Percentiles rank a stretch among this genome's conserved stretches.
Conservation (phyloP, 2,113 vertebrate species). For the Myiopsitta monachus region DNA sequence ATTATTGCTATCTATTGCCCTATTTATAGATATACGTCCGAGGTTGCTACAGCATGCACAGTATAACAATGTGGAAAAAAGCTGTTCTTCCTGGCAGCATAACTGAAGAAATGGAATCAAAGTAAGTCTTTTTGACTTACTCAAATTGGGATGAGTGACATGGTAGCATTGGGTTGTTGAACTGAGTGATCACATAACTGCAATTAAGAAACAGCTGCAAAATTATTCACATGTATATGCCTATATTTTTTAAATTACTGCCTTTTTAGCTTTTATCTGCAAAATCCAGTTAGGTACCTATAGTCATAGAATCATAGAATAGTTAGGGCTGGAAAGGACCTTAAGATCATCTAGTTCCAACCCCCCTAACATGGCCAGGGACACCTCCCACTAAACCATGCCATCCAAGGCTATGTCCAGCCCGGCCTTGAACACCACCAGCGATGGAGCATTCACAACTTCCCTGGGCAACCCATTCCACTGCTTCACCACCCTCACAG, state of each 20-base stretch:
- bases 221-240: background rate
- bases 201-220: background rate
- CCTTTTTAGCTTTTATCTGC: background rate
- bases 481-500: no score
- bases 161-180: background rate
- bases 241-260: background rate
- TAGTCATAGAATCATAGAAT: no score
- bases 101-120: background rate
- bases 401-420: no score
- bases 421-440: no score
- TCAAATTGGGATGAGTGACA: background rate
- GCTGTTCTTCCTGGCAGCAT: background rate
- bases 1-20: background rate
- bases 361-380: no score
- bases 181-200: background rate
- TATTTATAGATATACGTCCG: background rate
- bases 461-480: no score
- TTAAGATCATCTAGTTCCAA: no score
- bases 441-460: no score
- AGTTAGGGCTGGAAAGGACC: no score
- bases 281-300: background rate
- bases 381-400: no score
- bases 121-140: background rate
- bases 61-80: background rate
- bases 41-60: background rate